Conservation (phyloP, 2,888 invertebrate genomes). For the Lasioglossum villosulum region DNA sequence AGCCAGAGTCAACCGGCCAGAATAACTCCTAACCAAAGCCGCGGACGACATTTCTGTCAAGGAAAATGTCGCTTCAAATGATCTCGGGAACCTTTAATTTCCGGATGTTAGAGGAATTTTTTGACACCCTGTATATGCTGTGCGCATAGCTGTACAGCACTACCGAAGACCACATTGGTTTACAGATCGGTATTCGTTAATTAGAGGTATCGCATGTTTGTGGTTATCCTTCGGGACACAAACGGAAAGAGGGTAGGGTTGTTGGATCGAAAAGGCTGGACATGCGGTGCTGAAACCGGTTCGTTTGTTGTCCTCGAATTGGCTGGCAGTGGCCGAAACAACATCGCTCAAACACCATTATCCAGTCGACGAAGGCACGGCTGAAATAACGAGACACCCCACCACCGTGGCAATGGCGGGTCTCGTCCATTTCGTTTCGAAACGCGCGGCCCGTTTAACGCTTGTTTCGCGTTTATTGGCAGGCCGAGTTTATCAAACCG, state of each 20-base stretch:
- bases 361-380: conserved; percentile 46
- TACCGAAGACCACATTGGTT: conserved; percentile 25
- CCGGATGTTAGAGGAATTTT: too few relatives aligned
- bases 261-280: conserved; percentile 20
- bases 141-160: neutral
- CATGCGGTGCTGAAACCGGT: neutral
- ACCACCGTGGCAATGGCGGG: conserved; percentile 55
- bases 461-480: conserved; percentile 44
- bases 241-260: conserved; percentile 6
- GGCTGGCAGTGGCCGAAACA: conserved; percentile 50
- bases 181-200: conserved; percentile 36
- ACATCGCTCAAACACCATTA: conserved; percentile 69
- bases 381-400: conserved; percentile 51
- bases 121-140: too few relatives aligned
- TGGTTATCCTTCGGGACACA: conserved; percentile 21
- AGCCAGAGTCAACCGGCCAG: too few relatives aligned
- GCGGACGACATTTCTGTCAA: too few relatives aligned
- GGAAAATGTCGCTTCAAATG: too few relatives aligned
- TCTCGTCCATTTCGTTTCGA: conserved; percentile 70
- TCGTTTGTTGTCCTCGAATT: conserved; percentile 37
- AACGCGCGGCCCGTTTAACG: conserved; percentile 49
- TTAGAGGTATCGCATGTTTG: conserved; percentile 40
- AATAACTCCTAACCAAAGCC: too few relatives aligned
- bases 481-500: conserved; percentile 64
- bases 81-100: too few relatives aligned